phyloP scores from a whole-genome alignment of 2,113 vertebrate genomes.

The Ondatra zibethicus region DNA sequence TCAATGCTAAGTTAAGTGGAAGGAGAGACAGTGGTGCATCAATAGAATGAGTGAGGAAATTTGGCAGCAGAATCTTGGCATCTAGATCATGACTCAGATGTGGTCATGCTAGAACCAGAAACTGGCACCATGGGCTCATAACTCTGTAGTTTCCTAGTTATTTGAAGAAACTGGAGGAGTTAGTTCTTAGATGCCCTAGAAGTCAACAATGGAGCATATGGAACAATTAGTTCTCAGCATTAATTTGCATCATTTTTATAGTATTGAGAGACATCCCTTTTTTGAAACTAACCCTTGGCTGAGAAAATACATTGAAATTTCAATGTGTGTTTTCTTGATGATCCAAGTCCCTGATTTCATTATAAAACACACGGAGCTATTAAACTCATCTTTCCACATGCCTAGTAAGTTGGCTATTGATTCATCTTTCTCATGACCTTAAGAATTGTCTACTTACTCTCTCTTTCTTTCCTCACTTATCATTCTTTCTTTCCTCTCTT shows the following conservation, averaged over 20 bases:
- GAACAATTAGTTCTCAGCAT: not conserved
- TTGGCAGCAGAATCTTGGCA: not conserved
- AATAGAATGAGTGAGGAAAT: not conserved
- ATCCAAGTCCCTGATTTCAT: conserved; percentile 4
- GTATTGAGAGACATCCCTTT: not conserved
- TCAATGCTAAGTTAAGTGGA: not conserved
- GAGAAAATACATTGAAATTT: conserved; percentile 36
- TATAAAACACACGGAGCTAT: not conserved
- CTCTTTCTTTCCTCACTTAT: not conserved
- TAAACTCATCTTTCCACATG: not conserved
- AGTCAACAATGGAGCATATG: not conserved
- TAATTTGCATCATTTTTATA: conserved; percentile 30
- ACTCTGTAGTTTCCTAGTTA: not conserved
- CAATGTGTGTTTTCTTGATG: not conserved
- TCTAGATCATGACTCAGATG: not conserved
- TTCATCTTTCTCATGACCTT: not conserved
- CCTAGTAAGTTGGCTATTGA: not conserved
- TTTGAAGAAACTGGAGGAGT: not conserved
- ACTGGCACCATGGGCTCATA: not conserved
- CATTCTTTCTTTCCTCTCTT: not conserved
- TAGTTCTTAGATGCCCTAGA: not conserved
- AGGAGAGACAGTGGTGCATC: not conserved
- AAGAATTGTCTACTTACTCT: not conserved
- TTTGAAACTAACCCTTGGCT: not conserved
- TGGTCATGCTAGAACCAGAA: not conserved